Evolutionary conservation across 2,113 vertebrate genomes (phyloP), one percentile per base, ranked within the genome.

Genomic region (Centrocercus urophasianus): DNA sequence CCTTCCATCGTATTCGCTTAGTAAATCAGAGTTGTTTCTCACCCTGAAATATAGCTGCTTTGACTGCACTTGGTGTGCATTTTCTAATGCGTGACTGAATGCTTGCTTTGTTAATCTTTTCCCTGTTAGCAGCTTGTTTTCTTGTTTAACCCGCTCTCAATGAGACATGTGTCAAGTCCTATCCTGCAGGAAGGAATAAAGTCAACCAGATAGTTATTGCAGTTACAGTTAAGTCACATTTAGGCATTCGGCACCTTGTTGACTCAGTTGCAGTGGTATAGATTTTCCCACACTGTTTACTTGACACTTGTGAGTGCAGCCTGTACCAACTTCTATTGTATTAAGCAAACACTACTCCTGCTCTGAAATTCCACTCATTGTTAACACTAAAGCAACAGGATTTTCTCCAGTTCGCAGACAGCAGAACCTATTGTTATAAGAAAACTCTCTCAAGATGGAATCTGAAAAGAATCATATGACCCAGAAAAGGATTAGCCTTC

Each of bases 381-480:
- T 98, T 97, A 95, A 32, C 21, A 14, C 93, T 97, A 96, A 97
- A 97, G 97, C 97, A 97, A 97, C 96, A 96, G 97, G 97, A 97
- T 98, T 98, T 97, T 97, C 97, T 97, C 91, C 89, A 96, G 95
- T 96, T 97, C 48, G 42, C 96, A 83, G 92, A 94, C 96, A 98
- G 97, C 96, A 97, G 88, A 97, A 97, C 45, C 96, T 94, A 98
- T 97, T 98, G 97, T 98, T 97, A 91, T 91, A 88, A 76, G 95
- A 96, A 97, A 97, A 97, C 85, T 91, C 89, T 97, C 96, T 97
- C 96, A 97, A 98, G 97, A 97, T 96, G 97, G 94, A 97, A 97
- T 97, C 97, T 97, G 95, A 98, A 98, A 98, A 97, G 97, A 97
- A 96, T 97, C 95, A 97, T 95, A 95, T 97, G 98, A 98, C 98